Percentiles rank a stretch among this genome's conserved stretches.
Evolutionary conservation across 2,888 invertebrate genomes (phyloP).

Genomic region (Alviniconcha strummeri): DNA sequence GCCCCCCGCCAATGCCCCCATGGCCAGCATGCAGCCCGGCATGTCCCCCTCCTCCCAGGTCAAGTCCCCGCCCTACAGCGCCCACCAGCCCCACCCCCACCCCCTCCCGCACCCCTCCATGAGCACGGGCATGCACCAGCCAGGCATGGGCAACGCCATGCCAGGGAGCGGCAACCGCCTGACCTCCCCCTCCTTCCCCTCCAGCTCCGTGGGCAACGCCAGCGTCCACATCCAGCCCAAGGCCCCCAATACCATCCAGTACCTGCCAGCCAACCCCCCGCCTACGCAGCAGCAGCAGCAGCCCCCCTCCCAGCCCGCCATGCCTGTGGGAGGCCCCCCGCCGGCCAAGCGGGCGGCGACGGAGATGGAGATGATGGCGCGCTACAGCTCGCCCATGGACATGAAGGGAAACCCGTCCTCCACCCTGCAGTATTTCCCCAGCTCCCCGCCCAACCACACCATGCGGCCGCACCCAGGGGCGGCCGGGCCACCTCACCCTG

Average conservation of each 20-base stretch:
- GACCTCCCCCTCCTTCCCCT: conserved; percentile 55
- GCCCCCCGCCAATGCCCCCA: conserved; percentile 7
- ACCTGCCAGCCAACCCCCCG: conserved; percentile 95
- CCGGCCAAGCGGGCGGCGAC: conserved; percentile 47
- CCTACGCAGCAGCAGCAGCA: conserved; percentile 68
- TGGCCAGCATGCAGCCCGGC: conserved; percentile 33
- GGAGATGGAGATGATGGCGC: conserved; percentile 81
- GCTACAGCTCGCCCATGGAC: conserved; percentile 89
- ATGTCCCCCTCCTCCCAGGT: conserved; percentile 33
- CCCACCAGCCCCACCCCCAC: conserved; percentile 30
- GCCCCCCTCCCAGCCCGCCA: conserved; percentile 7
- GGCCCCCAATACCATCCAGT: conserved; percentile 98
- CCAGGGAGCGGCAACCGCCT: conserved; percentile 37
- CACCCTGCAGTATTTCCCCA: conserved; percentile 83
- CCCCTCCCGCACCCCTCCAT: conserved; percentile 32
- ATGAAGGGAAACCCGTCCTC: conserved; percentile 81
- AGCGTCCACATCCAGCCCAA: conserved; percentile 94
- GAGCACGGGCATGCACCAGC: conserved; percentile 33
- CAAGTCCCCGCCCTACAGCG: conserved; percentile 25
- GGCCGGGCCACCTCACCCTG: conserved; percentile 31
- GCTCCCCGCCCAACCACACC: conserved; percentile 38
- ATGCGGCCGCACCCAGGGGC: conserved; percentile 36
- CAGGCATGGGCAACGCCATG: conserved; percentile 17
- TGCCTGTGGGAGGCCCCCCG: conserved; percentile 39
- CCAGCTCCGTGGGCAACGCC: conserved; percentile 79